These are phyloP conservation scores for Sylvicapra grimmia DNA, from an alignment of 2,113 vertebrate genomes.

Conservation along the genomic window DNA sequence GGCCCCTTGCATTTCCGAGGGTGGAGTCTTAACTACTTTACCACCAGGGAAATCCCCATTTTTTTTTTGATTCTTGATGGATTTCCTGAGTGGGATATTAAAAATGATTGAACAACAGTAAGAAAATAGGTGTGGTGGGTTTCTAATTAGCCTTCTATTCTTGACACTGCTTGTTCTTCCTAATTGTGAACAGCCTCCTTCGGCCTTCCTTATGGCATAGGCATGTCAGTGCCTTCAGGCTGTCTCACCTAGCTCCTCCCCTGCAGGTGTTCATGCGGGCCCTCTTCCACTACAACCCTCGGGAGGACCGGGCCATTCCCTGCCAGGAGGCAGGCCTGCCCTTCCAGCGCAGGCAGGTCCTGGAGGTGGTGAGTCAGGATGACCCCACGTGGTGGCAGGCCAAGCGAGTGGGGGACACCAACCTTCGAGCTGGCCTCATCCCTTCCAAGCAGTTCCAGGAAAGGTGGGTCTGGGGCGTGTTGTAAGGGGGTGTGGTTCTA, in stretches of 20 bases:
- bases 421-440: slow-evolving; percentile 92
- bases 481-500: neutral
- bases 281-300: slow-evolving; percentile 92
- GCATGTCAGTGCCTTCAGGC: neutral
- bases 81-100: neutral
- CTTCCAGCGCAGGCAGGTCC: slow-evolving; percentile 86
- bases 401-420: slow-evolving; percentile 91
- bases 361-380: slow-evolving; percentile 95
- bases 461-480: slow-evolving; percentile 81
- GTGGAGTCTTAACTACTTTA: neutral
- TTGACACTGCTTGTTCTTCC: neutral
- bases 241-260: neutral
- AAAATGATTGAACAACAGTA: neutral
- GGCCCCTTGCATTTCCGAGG: neutral
- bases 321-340: slow-evolving; percentile 96
- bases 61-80: neutral
- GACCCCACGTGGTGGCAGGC: slow-evolving; percentile 97
- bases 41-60: neutral
- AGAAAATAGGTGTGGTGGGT: neutral
- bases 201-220: accelerated
- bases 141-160: neutral
- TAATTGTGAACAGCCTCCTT: neutral
- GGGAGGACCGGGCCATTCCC: slow-evolving; percentile 93
- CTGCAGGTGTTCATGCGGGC: slow-evolving; percentile 91
- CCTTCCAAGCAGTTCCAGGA: slow-evolving; percentile 95